Conservation (phyloP, 2,113 vertebrate species). For the Gavialis gangeticus region DNA sequence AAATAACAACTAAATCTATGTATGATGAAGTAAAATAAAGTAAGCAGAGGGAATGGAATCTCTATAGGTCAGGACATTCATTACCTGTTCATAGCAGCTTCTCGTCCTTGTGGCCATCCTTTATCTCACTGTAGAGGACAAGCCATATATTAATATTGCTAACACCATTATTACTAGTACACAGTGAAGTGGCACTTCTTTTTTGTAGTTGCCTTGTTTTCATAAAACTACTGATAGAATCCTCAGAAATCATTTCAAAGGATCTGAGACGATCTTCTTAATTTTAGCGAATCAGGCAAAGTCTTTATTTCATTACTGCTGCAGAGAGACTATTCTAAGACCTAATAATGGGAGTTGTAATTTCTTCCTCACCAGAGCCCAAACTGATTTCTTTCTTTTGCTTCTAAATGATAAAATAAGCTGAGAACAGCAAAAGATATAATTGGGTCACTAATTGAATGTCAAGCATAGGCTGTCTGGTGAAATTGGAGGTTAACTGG, state of each 20-base stretch:
- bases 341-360: slow-evolving; percentile 55
- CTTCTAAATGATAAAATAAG: slow-evolving; percentile 69
- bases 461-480: slow-evolving; percentile 79
- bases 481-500: slow-evolving; percentile 80
- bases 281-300: background rate
- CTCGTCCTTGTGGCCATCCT: background rate
- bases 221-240: background rate
- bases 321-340: slow-evolving; percentile 1
- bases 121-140: background rate
- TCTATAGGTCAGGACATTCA: background rate
- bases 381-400: slow-evolving; percentile 63
- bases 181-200: background rate
- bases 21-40: background rate
- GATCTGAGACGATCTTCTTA: slow-evolving; percentile 1
- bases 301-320: slow-evolving; percentile 10
- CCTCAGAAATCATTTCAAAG: slow-evolving; percentile 36
- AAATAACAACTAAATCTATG: background rate
- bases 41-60: background rate
- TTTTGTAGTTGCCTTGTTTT: background rate
- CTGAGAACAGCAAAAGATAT: slow-evolving; percentile 82
- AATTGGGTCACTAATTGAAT: slow-evolving; percentile 91
- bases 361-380: slow-evolving; percentile 63
- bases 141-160: background rate
- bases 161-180: background rate
- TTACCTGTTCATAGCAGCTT: background rate